Evolutionary conservation across 2,113 vertebrate species (phyloP).

Genomic region (Platysteira castanea): DNA sequence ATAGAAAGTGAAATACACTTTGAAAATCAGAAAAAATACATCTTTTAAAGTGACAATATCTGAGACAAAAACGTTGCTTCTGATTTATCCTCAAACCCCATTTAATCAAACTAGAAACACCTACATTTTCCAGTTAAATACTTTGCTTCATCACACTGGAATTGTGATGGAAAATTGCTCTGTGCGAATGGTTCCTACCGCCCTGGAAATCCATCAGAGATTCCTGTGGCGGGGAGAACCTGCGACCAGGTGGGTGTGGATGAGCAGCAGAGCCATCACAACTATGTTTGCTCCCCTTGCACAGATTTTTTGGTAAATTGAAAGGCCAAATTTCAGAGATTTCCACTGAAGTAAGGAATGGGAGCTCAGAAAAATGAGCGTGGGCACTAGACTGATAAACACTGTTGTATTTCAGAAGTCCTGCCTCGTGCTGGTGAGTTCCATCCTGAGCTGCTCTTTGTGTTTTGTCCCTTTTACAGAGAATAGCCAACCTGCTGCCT

Average conservation of each 20-base stretch:
- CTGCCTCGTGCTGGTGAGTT: background rate
- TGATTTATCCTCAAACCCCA: background rate
- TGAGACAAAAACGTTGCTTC: background rate
- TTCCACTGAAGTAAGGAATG: background rate
- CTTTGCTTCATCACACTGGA: background rate
- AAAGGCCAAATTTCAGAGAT: background rate
- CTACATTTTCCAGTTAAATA: background rate
- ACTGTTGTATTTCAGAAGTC: background rate
- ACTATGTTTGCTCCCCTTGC: background rate
- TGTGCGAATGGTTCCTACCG: accelerated
- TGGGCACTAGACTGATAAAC: background rate
- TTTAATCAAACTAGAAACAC: background rate
- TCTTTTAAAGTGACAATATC: background rate
- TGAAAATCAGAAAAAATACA: background rate
- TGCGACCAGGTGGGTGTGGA: accelerated
- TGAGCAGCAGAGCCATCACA: background rate
- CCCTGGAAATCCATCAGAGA: background rate
- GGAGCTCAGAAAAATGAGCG: background rate
- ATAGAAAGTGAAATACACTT: background rate
- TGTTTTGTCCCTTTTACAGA: slow-evolving; percentile 67
- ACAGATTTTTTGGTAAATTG: background rate
- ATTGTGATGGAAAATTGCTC: background rate
- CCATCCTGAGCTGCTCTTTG: background rate
- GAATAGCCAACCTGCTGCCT: slow-evolving; percentile 87
- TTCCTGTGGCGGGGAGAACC: accelerated